Base-by-base conservation (phyloP, 2,888 invertebrate species). In the Cantharis rufa region DNA sequence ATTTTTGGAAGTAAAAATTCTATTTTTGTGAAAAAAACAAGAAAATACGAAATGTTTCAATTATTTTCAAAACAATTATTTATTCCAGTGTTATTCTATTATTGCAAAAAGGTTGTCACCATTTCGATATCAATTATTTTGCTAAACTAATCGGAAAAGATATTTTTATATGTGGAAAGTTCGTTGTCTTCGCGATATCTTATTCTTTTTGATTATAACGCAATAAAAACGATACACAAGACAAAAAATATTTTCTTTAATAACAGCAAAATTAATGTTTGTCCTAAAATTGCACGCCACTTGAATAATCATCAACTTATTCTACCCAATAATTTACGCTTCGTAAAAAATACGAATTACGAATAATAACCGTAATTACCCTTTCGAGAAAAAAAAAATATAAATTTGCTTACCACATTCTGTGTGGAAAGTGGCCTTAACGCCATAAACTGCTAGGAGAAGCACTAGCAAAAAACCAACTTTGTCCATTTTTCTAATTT, bases 381-480 rank as follows among this genome's bases (percentile, higher is more conserved):
- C 3, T 18, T 62, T 15, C n/a, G 1, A 10, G 15, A n/a, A 18
- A 62, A 68, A 74, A 61, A 24, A 66, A 61, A 62, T 66, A n/a
- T 69, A 70, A 73, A 70, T 62, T 24, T 18, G n/a, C 79, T 79
- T 74, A 79, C 79, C 79, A 62, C 79, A 79, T 16, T 78, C 73
- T 15, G 48, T 69, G 68, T 70, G 75, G 16, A 28, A 73, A 15
- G 77, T 75, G 3, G 64, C 63, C 0, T 21, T 71, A n/a, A 24
- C 32, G 11, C 48, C 72, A 70, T 66, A 24, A 48, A 74, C 62
- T 11, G 63, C 28, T 32, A 62, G 2, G 15, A 32, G 7, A 70
- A 66, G 21, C 4, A 66, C 64, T 9, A 70, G 63, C 15, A 77
- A 69, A 72, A 72, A 24, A 15, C 16, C 21, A 24, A 72, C 1